Evolutionary conservation across 2,113 vertebrate species (phyloP).

Genomic region (Caretta caretta): DNA sequence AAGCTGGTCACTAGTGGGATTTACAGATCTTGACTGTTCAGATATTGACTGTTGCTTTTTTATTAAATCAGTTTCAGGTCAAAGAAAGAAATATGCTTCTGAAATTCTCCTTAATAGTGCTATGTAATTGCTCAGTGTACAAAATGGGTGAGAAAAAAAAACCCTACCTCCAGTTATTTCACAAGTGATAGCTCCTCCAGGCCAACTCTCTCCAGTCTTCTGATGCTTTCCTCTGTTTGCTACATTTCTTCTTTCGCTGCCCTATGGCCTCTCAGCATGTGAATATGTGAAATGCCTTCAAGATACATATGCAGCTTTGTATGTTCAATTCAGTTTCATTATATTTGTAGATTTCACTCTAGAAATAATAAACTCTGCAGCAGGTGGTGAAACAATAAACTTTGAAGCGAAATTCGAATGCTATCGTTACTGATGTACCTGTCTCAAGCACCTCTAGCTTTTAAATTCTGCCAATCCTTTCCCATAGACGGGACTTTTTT

Average conservation of each 20-base stretch:
- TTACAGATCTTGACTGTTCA: background rate
- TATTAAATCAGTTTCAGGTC: background rate
- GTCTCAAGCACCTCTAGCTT: constrained; percentile 33
- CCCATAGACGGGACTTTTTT: background rate
- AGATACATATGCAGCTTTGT: constrained; percentile 60
- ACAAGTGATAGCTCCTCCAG: background rate
- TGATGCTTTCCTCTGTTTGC: constrained; percentile 34
- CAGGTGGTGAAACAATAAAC: constrained; percentile 55
- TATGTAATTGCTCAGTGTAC: background rate
- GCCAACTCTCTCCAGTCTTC: constrained; percentile 32
- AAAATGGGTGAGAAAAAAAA: background rate
- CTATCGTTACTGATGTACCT: constrained; percentile 4
- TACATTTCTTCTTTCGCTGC: constrained; percentile 49
- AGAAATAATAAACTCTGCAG: constrained; percentile 71
- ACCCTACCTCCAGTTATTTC: background rate
- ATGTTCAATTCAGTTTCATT: constrained; percentile 72
- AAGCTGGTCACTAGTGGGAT: background rate
- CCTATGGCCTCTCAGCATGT: constrained; percentile 50
- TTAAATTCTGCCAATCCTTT: constrained; percentile 1
- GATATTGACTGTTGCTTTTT: background rate
- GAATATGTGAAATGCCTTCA: constrained; percentile 67
- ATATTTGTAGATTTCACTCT: constrained; percentile 71
- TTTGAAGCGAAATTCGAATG: constrained; percentile 16
- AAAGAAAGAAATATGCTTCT: background rate
- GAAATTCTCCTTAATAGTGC: background rate